Conservation (phyloP, 1,140 invertebrate species). For the Ceratina japonica region DNA sequence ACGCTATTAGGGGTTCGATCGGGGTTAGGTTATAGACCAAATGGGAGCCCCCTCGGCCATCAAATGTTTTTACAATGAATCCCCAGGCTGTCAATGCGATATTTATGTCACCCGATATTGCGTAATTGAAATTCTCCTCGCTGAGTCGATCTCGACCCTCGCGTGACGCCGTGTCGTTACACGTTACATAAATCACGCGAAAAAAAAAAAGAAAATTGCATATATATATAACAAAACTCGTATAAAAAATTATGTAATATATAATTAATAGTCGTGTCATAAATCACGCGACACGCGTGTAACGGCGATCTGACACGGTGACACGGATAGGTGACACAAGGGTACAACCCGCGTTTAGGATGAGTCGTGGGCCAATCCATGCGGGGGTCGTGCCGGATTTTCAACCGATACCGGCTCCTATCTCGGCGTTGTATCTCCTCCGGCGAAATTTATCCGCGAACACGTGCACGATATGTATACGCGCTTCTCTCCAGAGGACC, state of each 20-base stretch:
- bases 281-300: too few relatives aligned
- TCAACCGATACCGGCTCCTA: conserved; percentile 12
- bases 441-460: conserved; percentile 52
- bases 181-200: background rate
- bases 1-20: conserved; percentile 61
- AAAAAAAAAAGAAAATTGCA: too few relatives aligned
- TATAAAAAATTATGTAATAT: too few relatives aligned
- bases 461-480: conserved; percentile 34
- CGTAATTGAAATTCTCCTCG: conserved; percentile 77
- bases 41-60: conserved; percentile 53
- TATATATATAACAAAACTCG: too few relatives aligned
- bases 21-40: conserved; percentile 61
- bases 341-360: too few relatives aligned
- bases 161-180: too few relatives aligned
- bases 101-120: conserved; percentile 77
- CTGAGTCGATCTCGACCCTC: conserved; percentile 58
- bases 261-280: too few relatives aligned
- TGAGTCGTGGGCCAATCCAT: conserved; percentile 4
- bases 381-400: conserved; percentile 29
- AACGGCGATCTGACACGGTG: too few relatives aligned
- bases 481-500: conserved; percentile 30
- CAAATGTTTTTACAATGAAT: conserved; percentile 75
- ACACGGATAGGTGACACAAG: too few relatives aligned
- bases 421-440: conserved; percentile 7
- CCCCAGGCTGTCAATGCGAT: conserved; percentile 74